Evolutionary conservation across 2,797 vertebrate species (phyloP), one percentile per base, ranked within the genome.

Genomic region (Pygocentrus nattereri): DNA sequence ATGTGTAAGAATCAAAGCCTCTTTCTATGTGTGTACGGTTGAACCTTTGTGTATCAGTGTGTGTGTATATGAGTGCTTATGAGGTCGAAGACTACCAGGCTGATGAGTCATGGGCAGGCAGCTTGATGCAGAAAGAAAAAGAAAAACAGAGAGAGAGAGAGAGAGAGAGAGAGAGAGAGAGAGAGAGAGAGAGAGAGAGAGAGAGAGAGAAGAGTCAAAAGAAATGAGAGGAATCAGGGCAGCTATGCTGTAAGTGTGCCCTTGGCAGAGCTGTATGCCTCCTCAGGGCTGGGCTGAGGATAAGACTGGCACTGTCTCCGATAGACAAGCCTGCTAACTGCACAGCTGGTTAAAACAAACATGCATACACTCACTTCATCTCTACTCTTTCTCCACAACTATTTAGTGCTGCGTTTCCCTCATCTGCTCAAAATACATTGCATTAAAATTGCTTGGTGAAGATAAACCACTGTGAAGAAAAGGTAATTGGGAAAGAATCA

Each of bases 101-200:
- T 75, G 68, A 87, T 85, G 85, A 86, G 82, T 88, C 86, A 88
- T 82, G 80, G 73, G 78, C 74, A 69, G 41, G 76, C 69, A 84
- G 78, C 23, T 74, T 71, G 62, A 68, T 73, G 70, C 52, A 85
- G 71, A 75, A 47, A 76, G 38, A 76, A 74, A 15, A 30, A 54
- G 15, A 41, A 56, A 58, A 10, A 58, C 69, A 67, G 38, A 67
- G 58, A 78, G 70, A 78, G 56, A 70, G 23, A 49, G 44, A 25
- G 13, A 23, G 65, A 44, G 8, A 41, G 19, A 79, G 12, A 72
- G 52, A 62, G 54, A 76, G 34, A 74, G 59, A 44, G 41, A 44
- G 10, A 85, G 71, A 75, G 47, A 76, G 49, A 76, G 74, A 15
- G 27, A 54, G 25, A 41, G 56, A 58, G 15, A 58, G 69, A 67